These are phyloP conservation scores for Stegodyphus mimosarum DNA, from an alignment of 1,140 invertebrate species.

Conservation along the genomic window DNA sequence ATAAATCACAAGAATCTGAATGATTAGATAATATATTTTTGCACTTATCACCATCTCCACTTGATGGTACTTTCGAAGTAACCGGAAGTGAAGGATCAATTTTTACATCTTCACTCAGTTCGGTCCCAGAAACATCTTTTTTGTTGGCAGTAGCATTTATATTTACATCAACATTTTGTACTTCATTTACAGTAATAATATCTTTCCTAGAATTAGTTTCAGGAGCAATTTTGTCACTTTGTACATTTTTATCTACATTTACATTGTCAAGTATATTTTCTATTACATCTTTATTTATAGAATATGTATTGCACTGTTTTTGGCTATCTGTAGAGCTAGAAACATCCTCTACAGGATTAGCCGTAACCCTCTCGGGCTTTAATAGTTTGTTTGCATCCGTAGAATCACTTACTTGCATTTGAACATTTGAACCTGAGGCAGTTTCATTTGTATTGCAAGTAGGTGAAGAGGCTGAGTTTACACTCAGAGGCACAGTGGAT, in stretches of 20 bases:
- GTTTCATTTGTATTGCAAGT: conserved; percentile 54
- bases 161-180: conserved; percentile 60
- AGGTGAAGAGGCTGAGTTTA: conserved; percentile 41
- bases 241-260: conserved; percentile 50
- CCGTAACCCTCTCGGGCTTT: conserved; percentile 19
- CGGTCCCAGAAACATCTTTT: conserved; percentile 11
- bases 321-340: conserved; percentile 53
- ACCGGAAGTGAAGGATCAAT: conserved; percentile 15
- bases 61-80: conserved; percentile 15
- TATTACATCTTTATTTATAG: conserved; percentile 24
- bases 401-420: conserved; percentile 48
- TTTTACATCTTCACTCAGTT: conserved; percentile 46
- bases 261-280: conserved; percentile 33
- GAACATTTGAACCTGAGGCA: conserved; percentile 41
- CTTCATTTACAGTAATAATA: conserved; percentile 37
- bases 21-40: conserved; percentile 55
- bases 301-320: conserved; percentile 56
- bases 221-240: conserved; percentile 31
- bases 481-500: conserved; percentile 59
- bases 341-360: conserved; percentile 37
- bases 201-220: conserved; percentile 6
- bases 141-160: conserved; percentile 46
- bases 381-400: conserved; percentile 42
- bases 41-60: conserved; percentile 26
- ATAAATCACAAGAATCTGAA: conserved; percentile 46